A percentile compares a stretch with the other conserved stretches of the same genome.
phyloP scores from a whole-genome alignment of 1,140 invertebrate genomes.

The Panulirus ornatus region DNA sequence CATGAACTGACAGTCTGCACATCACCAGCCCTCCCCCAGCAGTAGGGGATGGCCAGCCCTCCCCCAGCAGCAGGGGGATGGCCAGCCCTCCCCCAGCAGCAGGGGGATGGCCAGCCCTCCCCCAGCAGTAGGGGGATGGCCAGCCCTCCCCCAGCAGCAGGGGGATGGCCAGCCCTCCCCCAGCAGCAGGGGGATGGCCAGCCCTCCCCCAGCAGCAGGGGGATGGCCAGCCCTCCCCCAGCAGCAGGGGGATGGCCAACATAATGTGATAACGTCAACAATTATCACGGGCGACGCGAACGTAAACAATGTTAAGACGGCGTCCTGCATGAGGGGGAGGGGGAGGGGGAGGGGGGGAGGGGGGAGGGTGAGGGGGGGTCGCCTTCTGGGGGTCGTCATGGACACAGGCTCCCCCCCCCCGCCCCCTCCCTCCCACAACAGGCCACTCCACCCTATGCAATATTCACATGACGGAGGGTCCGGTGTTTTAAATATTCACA shows the following conservation, averaged over 20 bases:
- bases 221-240: neutral
- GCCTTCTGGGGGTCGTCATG: neutral
- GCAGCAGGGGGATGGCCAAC: neutral
- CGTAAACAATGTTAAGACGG: neutral
- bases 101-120: neutral
- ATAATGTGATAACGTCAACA: neutral
- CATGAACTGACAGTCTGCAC: no score
- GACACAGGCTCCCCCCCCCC: neutral
- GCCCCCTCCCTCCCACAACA: conserved; percentile 2
- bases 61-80: no score
- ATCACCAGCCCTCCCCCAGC: neutral
- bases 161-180: neutral
- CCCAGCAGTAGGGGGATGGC: neutral
- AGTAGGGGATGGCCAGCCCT: no score
- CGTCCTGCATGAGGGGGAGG: neutral
- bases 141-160: no score
- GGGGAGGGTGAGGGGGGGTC: neutral
- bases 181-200: no score
- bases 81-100: no score
- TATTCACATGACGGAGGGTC: conserved; percentile 8
- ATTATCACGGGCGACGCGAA: neutral
- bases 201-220: neutral
- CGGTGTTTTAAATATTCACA: conserved; percentile 11
- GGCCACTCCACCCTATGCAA: conserved; percentile 1
- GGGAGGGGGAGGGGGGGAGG: neutral